phyloP scores from a whole-genome alignment of 2,797 vertebrate genomes.

The Rhinophrynus dorsalis region DNA sequence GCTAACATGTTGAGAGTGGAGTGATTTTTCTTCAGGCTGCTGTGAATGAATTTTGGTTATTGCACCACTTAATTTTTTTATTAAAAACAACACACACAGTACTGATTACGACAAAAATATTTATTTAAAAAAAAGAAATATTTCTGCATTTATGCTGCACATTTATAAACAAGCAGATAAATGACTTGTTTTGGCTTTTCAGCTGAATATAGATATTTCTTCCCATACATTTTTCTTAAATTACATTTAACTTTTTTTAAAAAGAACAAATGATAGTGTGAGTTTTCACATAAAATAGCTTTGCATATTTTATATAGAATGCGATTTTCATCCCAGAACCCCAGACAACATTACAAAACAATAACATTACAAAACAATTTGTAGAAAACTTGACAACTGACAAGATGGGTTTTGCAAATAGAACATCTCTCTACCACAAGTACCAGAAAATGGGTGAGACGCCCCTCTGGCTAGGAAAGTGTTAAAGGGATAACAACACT shows the following conservation, averaged over 20 bases:
- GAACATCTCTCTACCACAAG: too few relatives aligned
- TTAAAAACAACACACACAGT: neutral
- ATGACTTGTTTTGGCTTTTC: conserved; percentile 10
- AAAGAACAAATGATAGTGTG: conserved; percentile 68
- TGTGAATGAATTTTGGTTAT: too few relatives aligned
- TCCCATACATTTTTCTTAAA: conserved; percentile 61
- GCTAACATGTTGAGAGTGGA: too few relatives aligned
- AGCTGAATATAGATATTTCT: conserved; percentile 9
- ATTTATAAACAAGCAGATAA: conserved; percentile 66
- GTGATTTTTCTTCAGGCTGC: too few relatives aligned
- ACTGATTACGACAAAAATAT: conserved; percentile 73
- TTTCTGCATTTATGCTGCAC: conserved; percentile 68
- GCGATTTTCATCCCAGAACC: neutral
- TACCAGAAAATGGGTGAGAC: too few relatives aligned
- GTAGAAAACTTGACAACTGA: neutral
- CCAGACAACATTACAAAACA: conserved; percentile 13
- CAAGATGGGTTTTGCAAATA: neutral
- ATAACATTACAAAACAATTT: neutral
- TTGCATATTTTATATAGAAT: neutral
- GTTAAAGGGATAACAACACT: too few relatives aligned
- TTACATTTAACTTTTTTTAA: conserved; percentile 62
- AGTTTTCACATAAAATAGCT: conserved; percentile 69
- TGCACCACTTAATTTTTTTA: too few relatives aligned
- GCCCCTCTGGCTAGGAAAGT: too few relatives aligned
- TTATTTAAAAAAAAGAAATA: conserved; percentile 79